Conservation (phyloP, 2,888 invertebrate genomes). For the Oasisia sp. region DNA sequence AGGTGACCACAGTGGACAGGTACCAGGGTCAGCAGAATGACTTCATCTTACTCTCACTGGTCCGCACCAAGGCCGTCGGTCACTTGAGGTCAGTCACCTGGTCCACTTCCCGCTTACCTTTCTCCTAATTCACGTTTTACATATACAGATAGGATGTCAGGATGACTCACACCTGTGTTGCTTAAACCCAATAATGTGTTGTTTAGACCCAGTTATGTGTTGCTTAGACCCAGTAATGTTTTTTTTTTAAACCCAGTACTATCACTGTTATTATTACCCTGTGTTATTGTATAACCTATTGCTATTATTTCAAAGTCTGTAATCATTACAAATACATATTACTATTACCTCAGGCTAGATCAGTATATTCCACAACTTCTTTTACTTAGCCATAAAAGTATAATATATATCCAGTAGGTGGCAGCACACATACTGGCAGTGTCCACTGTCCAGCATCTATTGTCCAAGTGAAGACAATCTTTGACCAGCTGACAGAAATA, state of each 20-base stretch:
- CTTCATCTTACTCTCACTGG: conserved; percentile 93
- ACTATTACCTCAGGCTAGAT: too few relatives aligned
- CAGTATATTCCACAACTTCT: neutral
- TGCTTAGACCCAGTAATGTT: too few relatives aligned
- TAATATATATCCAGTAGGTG: neutral
- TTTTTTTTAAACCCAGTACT: too few relatives aligned
- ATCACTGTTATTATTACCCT: too few relatives aligned
- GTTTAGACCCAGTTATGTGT: too few relatives aligned
- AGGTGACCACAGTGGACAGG: conserved; percentile 90
- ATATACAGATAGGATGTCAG: neutral
- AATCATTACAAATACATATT: too few relatives aligned
- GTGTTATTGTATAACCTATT: too few relatives aligned
- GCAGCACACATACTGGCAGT: neutral
- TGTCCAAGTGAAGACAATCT: neutral
- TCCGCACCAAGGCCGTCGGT: conserved; percentile 96
- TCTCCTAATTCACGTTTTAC: neutral
- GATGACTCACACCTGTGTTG: neutral
- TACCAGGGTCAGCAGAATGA: conserved; percentile 99
- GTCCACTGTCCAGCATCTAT: neutral
- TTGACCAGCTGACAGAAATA: too few relatives aligned
- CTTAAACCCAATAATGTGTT: too few relatives aligned
- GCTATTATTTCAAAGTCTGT: too few relatives aligned
- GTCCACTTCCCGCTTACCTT: neutral
- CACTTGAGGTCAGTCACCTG: conserved; percentile 77
- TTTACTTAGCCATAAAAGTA: neutral